A percentile compares a stretch with the other conserved stretches of the same genome.
Evolutionary conservation across 1,140 invertebrate species (phyloP).

Genomic region (Neodiprion virginianus): DNA sequence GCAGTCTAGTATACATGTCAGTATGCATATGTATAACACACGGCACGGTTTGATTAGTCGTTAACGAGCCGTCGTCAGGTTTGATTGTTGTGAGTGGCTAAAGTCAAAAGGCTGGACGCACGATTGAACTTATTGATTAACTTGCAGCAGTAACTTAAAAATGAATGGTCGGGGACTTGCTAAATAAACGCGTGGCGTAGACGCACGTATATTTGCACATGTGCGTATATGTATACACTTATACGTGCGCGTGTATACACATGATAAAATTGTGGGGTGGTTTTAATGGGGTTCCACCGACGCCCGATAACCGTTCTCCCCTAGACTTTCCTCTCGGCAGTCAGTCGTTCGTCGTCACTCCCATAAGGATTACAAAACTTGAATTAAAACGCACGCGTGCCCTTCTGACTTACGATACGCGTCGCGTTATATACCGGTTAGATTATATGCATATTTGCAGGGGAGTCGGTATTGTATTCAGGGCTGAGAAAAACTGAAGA

Average conservation of each 20-base stretch:
- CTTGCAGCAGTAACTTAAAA: neutral
- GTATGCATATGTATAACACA: too few species aligned
- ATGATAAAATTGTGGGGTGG: neutral
- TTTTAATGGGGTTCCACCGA: neutral
- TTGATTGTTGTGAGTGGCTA: neutral
- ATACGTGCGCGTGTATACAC: neutral
- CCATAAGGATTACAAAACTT: slow-evolving; percentile 35
- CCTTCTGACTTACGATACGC: slow-evolving; percentile 20
- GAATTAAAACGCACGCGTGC: slow-evolving; percentile 49
- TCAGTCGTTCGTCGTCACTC: slow-evolving; percentile 48
- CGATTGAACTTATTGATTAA: slow-evolving; percentile 5
- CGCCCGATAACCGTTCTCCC: slow-evolving; percentile 18
- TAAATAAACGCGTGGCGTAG: neutral
- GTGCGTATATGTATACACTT: too few species aligned
- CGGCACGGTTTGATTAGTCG: too few species aligned
- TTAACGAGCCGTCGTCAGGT: too few species aligned
- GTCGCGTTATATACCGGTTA: neutral
- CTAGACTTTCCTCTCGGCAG: slow-evolving; percentile 37
- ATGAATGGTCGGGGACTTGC: neutral
- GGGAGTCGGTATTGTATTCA: neutral
- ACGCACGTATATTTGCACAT: too few species aligned
- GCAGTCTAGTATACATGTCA: too few species aligned
- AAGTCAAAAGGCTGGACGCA: slow-evolving; percentile 4
- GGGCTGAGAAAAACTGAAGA: neutral
- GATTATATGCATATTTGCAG: neutral